Evolutionary conservation across 2,888 invertebrate species (phyloP), one percentile per base, ranked within the genome.

Genomic region (Thecocarcelia acutangulata): DNA sequence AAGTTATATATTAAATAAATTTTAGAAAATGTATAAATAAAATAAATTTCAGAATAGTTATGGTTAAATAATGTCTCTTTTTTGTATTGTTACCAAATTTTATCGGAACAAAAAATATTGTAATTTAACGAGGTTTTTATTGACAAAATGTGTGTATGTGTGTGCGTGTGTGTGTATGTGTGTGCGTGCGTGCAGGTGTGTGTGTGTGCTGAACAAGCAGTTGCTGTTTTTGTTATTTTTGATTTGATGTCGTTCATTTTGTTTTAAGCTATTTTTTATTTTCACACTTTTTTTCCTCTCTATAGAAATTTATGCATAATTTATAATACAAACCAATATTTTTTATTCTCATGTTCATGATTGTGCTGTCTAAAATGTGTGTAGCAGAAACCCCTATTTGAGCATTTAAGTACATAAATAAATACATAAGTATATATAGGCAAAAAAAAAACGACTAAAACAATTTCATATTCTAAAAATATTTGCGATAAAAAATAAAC

Each of bases 321-420:
- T 82, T 74, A 40, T 59, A 74, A 59, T 66, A 70, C 74, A 82
- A 78, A 82, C 77, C 78, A 73, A 48, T 72, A 12, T 72, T 72
- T 56, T 61, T 40, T 59, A 59, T 21, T 56, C 46, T 59, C 46
- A 37, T 50, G 9, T 42, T 8, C 0, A 42, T 15, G 21, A 21
- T n/a, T 28, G 9, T 15, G 6, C 44, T 8, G 42, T 13, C 37
- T 19, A 5, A 13, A 42, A 4, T 15, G 24, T 54, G 19, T 42
- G n/a, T n/a, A 17, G 13, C 37, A 40, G 5, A 17, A 0, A 12
- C 1, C n/a, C 1, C 1, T 48, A 13, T 40, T n/a, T 52, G 19
- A 40, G 5, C 8, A 33, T 33, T 33, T 33, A 8, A 33, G 33
- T 1, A 33, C 33, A 9, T 33, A 8, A 1, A 33, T 33, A 33